Conservation (phyloP, 2,888 invertebrate species). For the Chymomyza amoena region DNA sequence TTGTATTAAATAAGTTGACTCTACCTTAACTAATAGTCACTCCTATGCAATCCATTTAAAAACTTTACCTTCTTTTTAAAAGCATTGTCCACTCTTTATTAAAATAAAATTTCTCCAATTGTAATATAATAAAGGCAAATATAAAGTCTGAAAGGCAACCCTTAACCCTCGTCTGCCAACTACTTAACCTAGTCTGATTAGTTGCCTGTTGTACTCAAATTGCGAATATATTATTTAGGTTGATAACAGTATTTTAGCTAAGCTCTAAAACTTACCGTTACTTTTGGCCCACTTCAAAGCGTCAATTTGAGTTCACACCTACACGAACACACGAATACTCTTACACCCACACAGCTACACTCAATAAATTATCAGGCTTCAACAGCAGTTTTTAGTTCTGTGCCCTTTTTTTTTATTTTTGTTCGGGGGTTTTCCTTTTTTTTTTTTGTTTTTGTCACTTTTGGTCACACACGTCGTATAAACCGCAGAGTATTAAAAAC, state of each 20-base stretch:
- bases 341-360: constrained; percentile 16
- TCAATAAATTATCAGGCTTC: constrained; percentile 63
- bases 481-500: constrained; percentile 66
- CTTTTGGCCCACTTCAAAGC: constrained; percentile 7
- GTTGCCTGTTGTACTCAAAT: no score
- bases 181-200: no score
- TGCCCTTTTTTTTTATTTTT: not conserved
- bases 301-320: not conserved
- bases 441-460: constrained; percentile 39
- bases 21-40: no score
- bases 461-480: constrained; percentile 23
- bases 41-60: no score
- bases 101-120: no score
- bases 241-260: not conserved
- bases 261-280: not conserved
- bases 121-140: no score
- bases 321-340: constrained; percentile 20
- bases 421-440: constrained; percentile 42
- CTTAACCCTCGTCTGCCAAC: no score
- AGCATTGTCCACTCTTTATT: no score
- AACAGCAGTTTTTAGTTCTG: constrained; percentile 36
- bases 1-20: no score
- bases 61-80: no score
- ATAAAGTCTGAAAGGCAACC: no score
- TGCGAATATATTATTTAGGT: not conserved